Percentiles rank a stretch among this genome's conserved stretches.
Evolutionary conservation across 2,113 vertebrate genomes (phyloP).

Genomic region (Tragulus kanchil): DNA sequence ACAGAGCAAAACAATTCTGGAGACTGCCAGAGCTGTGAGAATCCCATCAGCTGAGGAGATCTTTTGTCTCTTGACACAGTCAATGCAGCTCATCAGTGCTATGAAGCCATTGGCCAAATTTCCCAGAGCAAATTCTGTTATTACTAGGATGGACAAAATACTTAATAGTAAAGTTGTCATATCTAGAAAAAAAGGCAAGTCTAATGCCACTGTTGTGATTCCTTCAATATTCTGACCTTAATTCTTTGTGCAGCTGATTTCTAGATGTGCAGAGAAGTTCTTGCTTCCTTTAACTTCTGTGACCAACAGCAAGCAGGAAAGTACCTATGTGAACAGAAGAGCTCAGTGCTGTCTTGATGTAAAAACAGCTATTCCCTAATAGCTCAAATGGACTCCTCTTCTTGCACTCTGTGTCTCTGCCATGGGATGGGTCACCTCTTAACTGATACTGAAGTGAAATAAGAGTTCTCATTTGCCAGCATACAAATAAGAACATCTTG

Average conservation of each 20-base stretch:
- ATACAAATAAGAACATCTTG: conserved; percentile 52
- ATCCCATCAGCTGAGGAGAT: not conserved
- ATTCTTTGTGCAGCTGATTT: not conserved
- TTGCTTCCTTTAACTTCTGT: not conserved
- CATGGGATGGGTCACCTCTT: not conserved
- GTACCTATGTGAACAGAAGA: not conserved
- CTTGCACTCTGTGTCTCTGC: not conserved
- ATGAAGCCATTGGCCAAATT: conserved; percentile 46
- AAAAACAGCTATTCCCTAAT: not conserved
- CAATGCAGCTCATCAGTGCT: not conserved
- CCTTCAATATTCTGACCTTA: not conserved
- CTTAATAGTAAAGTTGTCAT: not conserved
- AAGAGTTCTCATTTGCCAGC: conserved; percentile 20
- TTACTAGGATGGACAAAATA: not conserved
- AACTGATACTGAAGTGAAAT: not conserved
- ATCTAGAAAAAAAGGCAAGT: not conserved
- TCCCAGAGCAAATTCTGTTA: not conserved
- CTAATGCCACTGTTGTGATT: not conserved
- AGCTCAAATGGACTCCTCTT: not conserved
- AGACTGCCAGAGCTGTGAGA: conserved; percentile 36
- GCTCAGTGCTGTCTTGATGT: not conserved
- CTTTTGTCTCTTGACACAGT: conserved; percentile 25
- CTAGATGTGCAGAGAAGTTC: not conserved
- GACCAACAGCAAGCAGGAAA: not conserved
- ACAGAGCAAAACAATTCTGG: conserved; percentile 47